Evolutionary conservation across 2,797 vertebrate genomes (phyloP), one percentile per base, ranked within the genome.

Genomic region (Denticeps clupeoides): DNA sequence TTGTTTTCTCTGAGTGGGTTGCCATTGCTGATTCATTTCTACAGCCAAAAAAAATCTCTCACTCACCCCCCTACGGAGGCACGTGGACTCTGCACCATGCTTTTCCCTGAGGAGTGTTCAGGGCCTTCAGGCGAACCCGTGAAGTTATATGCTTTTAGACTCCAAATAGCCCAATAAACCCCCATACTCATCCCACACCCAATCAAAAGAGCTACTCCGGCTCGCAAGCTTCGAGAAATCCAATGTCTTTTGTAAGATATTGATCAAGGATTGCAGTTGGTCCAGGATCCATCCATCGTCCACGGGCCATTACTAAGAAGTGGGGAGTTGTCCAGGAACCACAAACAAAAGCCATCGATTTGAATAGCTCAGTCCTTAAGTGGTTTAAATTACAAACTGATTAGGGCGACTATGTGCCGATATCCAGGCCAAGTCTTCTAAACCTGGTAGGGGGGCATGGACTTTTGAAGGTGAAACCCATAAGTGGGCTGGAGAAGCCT

Each of bases 201-300:
- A 72, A 74, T 72, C 69, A 70, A 64, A 68, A 57, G 42, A 41
- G 4, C 52, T 40, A 29, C 58, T 40, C 51, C 60, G 57, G 58
- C 61, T 59, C 41, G 3, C 22, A 40, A 62, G 63, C 60, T 67
- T 60, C 58, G 55, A 63, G 55, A 69, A 70, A 74, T 68, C 64
- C 65, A 57, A 56, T 68, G 72, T 58, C 60, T 74, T 71, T 74
- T 62, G 60, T 45, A 32, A 47, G 46, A 33, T 69, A 78, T 79
- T 64, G 73, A 79, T 77, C 66, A 23, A 62, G 58, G 66, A 65
- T 50, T 51, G 27, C 53, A 35, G 53, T 47, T 55, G 59, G 29
- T 68, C 62, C 54, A 28, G 47, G 7, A 22, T 45, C 51, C 55
- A 38, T 41, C 43, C 27, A 18, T 28, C 22, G 1, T 56, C 69